phyloP scores from a whole-genome alignment of 2,888 invertebrate genomes.

The Lycocerus yunnanus region DNA sequence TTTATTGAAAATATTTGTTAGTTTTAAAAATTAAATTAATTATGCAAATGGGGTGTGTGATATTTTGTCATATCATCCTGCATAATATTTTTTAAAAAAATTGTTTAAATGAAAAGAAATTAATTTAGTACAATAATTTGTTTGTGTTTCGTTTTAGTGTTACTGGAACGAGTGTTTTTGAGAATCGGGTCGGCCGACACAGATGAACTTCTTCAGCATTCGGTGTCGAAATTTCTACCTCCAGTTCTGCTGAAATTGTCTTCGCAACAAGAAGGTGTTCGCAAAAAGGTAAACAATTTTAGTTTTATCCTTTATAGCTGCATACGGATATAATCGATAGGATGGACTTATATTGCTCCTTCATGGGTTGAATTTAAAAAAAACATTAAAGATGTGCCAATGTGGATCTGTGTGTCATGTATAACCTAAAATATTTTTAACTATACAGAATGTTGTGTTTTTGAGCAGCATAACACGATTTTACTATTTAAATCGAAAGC shows the following conservation, averaged over 20 bases:
- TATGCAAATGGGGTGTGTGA: neutral
- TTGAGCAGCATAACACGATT: no score
- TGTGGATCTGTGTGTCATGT: neutral
- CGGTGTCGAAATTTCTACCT: slow-evolving; percentile 80
- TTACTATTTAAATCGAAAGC: no score
- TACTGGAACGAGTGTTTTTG: slow-evolving; percentile 87
- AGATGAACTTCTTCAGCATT: slow-evolving; percentile 85
- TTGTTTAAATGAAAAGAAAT: slow-evolving; percentile 1
- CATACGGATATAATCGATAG: neutral
- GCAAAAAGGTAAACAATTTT: slow-evolving; percentile 53
- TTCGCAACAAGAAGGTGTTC: slow-evolving; percentile 83
- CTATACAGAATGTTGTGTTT: no score
- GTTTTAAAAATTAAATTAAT: neutral
- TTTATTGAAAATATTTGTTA: neutral
- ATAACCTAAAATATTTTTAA: neutral
- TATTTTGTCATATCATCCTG: neutral
- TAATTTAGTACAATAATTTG: slow-evolving; percentile 1
- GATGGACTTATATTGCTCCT: neutral
- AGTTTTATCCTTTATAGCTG: neutral
- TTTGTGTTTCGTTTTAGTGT: slow-evolving; percentile 63
- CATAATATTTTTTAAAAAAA: slow-evolving; percentile 1
- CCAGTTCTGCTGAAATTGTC: slow-evolving; percentile 90
- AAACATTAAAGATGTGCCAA: no score
- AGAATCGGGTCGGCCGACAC: slow-evolving; percentile 87
- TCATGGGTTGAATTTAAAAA: no score